Evolutionary conservation across 1,140 invertebrate genomes (phyloP).

Genomic region (Monomorium pharaonis): DNA sequence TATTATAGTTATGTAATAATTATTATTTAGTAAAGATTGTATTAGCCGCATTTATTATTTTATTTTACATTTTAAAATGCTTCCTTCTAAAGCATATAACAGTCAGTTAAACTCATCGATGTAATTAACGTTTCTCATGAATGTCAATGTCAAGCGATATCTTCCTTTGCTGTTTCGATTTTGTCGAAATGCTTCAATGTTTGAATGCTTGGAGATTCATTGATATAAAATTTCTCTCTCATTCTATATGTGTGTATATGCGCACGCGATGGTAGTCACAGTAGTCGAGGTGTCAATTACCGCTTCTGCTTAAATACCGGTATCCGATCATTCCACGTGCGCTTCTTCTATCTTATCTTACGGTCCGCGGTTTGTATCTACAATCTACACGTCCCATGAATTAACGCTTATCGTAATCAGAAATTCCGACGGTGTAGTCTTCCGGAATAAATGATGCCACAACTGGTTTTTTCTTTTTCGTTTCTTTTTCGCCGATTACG

Average conservation of each 20-base stretch:
- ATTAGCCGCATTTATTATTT: not conserved
- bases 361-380: not conserved
- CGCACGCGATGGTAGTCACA: not conserved
- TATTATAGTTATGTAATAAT: not conserved
- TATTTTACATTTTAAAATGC: not conserved
- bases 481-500: not conserved
- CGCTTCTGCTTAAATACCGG: conserved; percentile 19
- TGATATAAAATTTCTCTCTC: not conserved
- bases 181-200: not conserved
- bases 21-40: not conserved
- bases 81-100: not conserved
- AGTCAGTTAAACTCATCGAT: not conserved
- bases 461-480: not conserved
- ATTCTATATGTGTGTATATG: too few relatives aligned
- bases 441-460: not conserved
- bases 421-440: conserved; percentile 2
- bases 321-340: not conserved
- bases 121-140: conserved; percentile 21
- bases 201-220: not conserved
- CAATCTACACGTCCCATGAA: not conserved
- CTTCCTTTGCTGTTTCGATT: not conserved
- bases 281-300: conserved; percentile 11
- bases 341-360: conserved; percentile 14
- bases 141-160: not conserved
- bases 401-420: not conserved